Evolutionary conservation across 2,888 invertebrate species (phyloP), one percentile per base, ranked within the genome.

Genomic region (Polydrusus pterygomalis): DNA sequence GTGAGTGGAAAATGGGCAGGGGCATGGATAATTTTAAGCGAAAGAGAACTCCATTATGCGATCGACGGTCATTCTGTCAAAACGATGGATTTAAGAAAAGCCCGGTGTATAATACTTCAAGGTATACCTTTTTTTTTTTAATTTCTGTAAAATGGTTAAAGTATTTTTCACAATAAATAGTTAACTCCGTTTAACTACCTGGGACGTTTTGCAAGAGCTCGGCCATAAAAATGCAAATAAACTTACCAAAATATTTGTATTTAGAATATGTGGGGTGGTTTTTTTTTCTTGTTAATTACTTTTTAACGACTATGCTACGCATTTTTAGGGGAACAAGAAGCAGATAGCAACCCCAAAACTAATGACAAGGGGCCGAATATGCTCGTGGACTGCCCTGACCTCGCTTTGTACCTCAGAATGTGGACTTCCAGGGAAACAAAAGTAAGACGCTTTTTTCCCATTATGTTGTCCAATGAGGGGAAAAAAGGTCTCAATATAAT

Each of bases 1-100:
- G 91, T 94, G 43, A 92, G 92, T 60, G 92, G 93, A 0, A 89
- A 90, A 69, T 95, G 96, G 96, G 91, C 91, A 43, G 93, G 94
- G n/a, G 93, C 94, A 0, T 96, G 96, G 96, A 83, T 96, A 68
- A 90, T 96, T 83, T 88, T 96, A 40, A 91, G 92, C 71, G 91
- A 94, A 64, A 89, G 93, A 15, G 90, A 89, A 40, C 86, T 94
- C 58, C 89, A 91, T 72, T 93, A 92, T 83, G 90, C 90, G 68
- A 87, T 89, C 9, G 89, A 89, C 62, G 90, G 89, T 45, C 87
- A 88, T 49, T 87, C 89, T 17, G 89, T 93, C 10, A 91, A 91
- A 86, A 89, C 89, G 64, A 89, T 95, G 80, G 96, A 96, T 87
- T 89, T 96, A 70, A 89, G 95, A 65, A 96, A 95, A 89, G 95